These are phyloP conservation scores for Noctua fimbriata DNA, from an alignment of 2,888 invertebrate species.

Conservation along the genomic window DNA sequence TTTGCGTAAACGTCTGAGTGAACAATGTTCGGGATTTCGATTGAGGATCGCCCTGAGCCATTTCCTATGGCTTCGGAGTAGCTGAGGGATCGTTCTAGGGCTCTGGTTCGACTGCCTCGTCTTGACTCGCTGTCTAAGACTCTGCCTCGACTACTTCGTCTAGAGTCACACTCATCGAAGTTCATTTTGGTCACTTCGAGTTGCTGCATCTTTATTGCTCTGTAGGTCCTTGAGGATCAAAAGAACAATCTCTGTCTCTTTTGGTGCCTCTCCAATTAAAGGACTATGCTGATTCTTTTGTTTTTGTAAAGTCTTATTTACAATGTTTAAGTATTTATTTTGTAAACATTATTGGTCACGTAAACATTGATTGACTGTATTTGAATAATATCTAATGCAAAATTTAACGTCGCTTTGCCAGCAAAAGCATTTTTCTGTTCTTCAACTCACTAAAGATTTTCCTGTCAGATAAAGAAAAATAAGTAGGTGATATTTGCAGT, in stretches of 20 bases:
- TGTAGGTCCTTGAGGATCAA: background rate
- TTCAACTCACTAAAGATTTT: constrained; percentile 17
- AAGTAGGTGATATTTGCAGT: constrained; percentile 37
- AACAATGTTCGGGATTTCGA: constrained; percentile 84
- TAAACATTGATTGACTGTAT: background rate
- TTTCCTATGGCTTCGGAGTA: constrained; percentile 87
- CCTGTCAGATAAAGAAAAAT: constrained; percentile 48
- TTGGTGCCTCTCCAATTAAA: background rate
- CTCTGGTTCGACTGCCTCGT: constrained; percentile 79
- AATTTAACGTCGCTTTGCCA: background rate
- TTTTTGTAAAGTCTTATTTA: background rate
- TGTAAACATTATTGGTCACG: constrained; percentile 3
- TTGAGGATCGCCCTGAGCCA: constrained; percentile 80
- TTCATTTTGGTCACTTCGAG: constrained; percentile 59
- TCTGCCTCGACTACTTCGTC: constrained; percentile 79
- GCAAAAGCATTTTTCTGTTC: constrained; percentile 8
- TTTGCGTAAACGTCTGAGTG: constrained; percentile 86
- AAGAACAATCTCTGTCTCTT: background rate
- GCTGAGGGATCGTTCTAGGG: constrained; percentile 84
- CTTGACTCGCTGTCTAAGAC: constrained; percentile 74
- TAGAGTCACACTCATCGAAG: constrained; percentile 68
- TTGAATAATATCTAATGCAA: background rate
- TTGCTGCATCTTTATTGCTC: constrained; percentile 31
- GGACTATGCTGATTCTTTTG: background rate
- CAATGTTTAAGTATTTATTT: background rate